Evolutionary conservation across 2,113 vertebrate genomes (phyloP).

Genomic region (Capricornis sumatraensis): DNA sequence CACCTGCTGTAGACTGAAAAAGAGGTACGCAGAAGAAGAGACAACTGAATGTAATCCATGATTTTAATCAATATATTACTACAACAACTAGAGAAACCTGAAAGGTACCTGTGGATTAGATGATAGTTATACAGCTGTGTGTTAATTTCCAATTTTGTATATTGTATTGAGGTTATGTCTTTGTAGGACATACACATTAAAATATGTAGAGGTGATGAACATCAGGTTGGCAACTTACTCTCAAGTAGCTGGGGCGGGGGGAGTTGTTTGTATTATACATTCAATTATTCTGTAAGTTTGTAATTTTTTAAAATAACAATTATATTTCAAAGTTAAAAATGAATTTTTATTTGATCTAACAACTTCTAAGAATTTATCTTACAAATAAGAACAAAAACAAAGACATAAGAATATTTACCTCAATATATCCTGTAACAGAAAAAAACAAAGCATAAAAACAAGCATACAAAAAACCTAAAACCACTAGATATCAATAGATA

Average conservation of each 20-base stretch:
- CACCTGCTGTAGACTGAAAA: neutral
- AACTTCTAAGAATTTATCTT: neutral
- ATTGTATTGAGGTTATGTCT: neutral
- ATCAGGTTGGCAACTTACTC: neutral
- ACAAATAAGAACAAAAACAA: neutral
- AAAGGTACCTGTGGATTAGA: neutral
- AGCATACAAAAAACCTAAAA: neutral
- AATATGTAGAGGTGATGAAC: neutral
- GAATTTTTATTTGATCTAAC: neutral
- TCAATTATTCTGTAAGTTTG: neutral
- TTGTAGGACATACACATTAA: neutral
- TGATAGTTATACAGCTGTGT: neutral
- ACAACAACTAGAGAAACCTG: neutral
- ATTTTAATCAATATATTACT: neutral
- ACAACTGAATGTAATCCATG: neutral
- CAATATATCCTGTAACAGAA: neutral
- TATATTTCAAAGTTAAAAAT: neutral
- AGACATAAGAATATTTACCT: neutral
- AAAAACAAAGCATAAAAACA: neutral
- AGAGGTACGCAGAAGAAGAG: neutral
- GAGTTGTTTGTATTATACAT: neutral
- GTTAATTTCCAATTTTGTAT: neutral
- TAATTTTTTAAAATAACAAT: conserved; percentile 4
- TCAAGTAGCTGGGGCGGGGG: neutral
- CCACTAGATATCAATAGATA: neutral